Evolutionary conservation across 2,888 invertebrate genomes (phyloP).

Genomic region (Brachypterus glaber): DNA sequence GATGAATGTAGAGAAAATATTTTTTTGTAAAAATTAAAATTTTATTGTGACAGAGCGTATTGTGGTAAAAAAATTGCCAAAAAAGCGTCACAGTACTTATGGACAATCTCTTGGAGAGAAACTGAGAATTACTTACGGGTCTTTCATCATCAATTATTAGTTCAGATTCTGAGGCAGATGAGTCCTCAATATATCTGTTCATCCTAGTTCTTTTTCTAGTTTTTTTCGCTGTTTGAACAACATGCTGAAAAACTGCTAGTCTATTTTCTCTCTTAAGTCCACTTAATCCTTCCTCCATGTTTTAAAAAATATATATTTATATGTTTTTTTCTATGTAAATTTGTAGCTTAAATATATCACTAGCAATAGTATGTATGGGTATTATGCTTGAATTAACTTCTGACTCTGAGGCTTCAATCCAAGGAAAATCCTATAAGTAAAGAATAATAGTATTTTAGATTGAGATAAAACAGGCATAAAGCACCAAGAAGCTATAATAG

Average conservation of each 20-base stretch:
- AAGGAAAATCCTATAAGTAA: conserved; percentile 41
- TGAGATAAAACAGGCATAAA: no score
- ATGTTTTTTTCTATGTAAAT: conserved; percentile 34
- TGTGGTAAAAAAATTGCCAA: neutral
- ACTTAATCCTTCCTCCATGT: conserved; percentile 19
- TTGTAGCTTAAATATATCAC: conserved; percentile 37
- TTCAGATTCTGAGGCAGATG: conserved; percentile 28
- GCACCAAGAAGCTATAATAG: no score
- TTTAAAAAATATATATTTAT: conserved; percentile 2
- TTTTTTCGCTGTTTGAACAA: conserved; percentile 26
- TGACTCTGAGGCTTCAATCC: conserved; percentile 37
- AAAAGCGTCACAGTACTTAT: neutral
- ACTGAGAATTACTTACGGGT: conserved; percentile 17
- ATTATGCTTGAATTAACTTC: conserved; percentile 34
- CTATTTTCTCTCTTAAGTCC: conserved; percentile 24
- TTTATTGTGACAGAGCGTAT: neutral
- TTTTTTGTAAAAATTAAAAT: conserved; percentile 4
- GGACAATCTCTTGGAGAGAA: no score
- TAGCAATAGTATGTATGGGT: conserved; percentile 40
- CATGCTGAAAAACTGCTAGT: conserved; percentile 35
- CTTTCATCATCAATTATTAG: conserved; percentile 29
- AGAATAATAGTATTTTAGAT: no score
- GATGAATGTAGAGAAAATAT: no score
- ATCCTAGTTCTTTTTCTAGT: conserved; percentile 19
- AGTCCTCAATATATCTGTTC: conserved; percentile 20